Evolutionary conservation across 2,113 vertebrate genomes (phyloP).

Genomic region (Centropristis striata): DNA sequence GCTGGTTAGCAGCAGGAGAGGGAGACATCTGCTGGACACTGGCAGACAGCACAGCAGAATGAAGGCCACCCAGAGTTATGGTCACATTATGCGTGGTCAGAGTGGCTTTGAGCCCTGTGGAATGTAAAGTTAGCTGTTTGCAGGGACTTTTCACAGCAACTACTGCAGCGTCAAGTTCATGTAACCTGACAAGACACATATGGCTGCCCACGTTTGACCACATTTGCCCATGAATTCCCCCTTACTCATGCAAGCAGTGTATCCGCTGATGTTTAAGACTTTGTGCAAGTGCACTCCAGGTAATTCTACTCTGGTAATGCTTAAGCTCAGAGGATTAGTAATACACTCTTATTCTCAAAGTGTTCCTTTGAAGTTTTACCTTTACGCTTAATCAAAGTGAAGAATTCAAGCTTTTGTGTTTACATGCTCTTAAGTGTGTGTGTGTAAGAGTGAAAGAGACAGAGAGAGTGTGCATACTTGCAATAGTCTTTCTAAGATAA

Average conservation of each 20-base stretch:
- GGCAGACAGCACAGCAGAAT: conserved; percentile 49
- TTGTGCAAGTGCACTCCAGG: conserved; percentile 68
- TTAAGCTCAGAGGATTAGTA: conserved; percentile 78
- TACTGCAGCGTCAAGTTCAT: background rate
- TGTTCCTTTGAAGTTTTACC: conserved; percentile 79
- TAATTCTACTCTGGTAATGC: conserved; percentile 71
- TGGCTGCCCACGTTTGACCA: conserved; percentile 27
- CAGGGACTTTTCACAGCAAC: conserved; percentile 15
- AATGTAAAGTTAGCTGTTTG: background rate
- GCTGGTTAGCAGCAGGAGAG: conserved; percentile 75
- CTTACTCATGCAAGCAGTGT: conserved; percentile 23
- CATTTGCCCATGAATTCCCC: conserved; percentile 44
- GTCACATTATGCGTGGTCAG: conserved; percentile 13
- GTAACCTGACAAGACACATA: conserved; percentile 11
- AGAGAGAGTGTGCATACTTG: conserved; percentile 44
- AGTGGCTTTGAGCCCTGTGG: conserved; percentile 18
- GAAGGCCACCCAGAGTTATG: conserved; percentile 55
- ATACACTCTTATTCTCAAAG: conserved; percentile 73
- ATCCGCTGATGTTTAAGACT: conserved; percentile 61
- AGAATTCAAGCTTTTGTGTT: conserved; percentile 71
- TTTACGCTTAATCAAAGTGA: conserved; percentile 68
- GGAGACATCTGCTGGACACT: conserved; percentile 90
- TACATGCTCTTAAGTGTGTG: conserved; percentile 50
- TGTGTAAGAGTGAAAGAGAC: conserved; percentile 4
- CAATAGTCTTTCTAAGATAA: conserved; percentile 63